Evolutionary conservation across 30 jellyfish, hydroid and myxozoan genomes (phyloP).

Genomic region (Morbakka virulenta): DNA sequence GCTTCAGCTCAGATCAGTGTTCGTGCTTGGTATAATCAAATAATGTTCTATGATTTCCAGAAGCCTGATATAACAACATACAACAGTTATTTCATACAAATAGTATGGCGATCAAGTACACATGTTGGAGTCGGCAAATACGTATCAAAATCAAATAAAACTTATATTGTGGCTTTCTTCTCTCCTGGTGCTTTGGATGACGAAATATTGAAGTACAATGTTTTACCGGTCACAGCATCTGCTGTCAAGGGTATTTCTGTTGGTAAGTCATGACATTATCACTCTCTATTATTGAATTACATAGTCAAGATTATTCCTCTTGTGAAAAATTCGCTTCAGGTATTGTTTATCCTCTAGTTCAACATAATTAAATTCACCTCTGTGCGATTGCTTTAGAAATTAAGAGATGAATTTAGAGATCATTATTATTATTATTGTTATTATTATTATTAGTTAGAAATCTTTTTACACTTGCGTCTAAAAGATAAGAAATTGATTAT

Average conservation of each 20-base stretch:
- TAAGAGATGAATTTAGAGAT: too few species aligned
- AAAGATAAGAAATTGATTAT: too few species aligned
- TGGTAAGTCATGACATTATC: too few species aligned
- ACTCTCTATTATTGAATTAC: too few species aligned
- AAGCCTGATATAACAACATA: slow-evolving; percentile 64
- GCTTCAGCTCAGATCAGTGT: slow-evolving; percentile 79
- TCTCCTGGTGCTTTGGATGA: slow-evolving; percentile 85
- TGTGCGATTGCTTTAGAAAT: too few species aligned
- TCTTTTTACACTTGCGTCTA: too few species aligned
- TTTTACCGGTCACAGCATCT: slow-evolving; percentile 83
- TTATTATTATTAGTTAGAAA: too few species aligned
- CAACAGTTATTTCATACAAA: slow-evolving; percentile 89
- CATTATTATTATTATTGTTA: too few species aligned
- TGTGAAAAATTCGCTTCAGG: too few species aligned
- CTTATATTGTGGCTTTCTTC: slow-evolving; percentile 91
- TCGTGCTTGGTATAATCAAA: slow-evolving; percentile 96
- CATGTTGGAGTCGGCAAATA: slow-evolving; percentile 95
- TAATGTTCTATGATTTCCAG: slow-evolving; percentile 78
- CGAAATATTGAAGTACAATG: slow-evolving; percentile 75
- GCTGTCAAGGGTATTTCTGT: neutral
- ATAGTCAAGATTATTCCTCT: too few species aligned
- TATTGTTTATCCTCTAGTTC: too few species aligned
- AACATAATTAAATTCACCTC: too few species aligned
- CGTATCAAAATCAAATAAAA: slow-evolving; percentile 66
- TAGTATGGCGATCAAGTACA: slow-evolving; percentile 92